Conservation (phyloP, 2,888 invertebrate species). For the Catonia carolina region DNA sequence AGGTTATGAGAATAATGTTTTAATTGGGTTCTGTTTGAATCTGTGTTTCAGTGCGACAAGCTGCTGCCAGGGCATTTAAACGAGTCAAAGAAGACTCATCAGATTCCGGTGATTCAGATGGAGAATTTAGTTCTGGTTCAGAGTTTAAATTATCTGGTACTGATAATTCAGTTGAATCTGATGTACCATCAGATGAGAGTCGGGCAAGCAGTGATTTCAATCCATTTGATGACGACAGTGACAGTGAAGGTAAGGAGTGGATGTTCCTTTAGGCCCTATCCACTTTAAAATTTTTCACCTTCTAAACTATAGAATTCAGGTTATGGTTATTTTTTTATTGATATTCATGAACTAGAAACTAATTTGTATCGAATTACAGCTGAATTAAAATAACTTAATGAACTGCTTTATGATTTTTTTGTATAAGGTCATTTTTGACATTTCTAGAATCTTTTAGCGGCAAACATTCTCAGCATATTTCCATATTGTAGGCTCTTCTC, state of each 20-base stretch:
- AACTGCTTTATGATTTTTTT: no score
- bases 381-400: no score
- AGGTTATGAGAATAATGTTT: no score
- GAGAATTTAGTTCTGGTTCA: conserved; percentile 44
- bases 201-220: conserved; percentile 78
- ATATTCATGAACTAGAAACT: no score
- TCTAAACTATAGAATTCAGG: not conserved
- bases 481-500: no score
- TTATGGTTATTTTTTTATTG: not conserved
- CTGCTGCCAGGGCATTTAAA: conserved; percentile 53
- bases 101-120: conserved; percentile 54
- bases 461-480: no score
- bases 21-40: no score
- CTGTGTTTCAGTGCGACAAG: conserved; percentile 47
- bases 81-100: conserved; percentile 53
- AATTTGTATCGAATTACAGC: no score
- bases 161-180: conserved; percentile 39
- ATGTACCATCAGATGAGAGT: conserved; percentile 49
- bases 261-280: no score
- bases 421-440: no score
- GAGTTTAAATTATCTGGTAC: conserved; percentile 50
- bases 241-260: conserved; percentile 69
- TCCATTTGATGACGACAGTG: conserved; percentile 80
- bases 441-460: no score
- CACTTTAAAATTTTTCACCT: no score